Percentiles rank a stretch among this genome's conserved stretches.
Conservation (phyloP, 2,113 vertebrate species). For the Vanacampus margaritifer region DNA sequence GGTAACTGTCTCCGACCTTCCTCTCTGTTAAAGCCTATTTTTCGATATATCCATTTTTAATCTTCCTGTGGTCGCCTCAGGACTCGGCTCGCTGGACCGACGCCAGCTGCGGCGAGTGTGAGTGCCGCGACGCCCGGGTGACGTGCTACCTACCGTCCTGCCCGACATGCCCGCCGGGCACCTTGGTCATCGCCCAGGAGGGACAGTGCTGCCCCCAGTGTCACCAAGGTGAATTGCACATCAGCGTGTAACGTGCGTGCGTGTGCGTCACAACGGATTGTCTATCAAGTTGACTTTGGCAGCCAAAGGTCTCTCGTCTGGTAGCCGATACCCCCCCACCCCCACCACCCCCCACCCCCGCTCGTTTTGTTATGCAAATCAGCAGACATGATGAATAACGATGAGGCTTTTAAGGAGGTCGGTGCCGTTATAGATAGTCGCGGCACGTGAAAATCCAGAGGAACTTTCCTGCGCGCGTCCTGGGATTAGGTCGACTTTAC, state of each 20-base stretch:
- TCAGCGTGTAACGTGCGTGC: not conserved
- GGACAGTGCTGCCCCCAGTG: slow-evolving; percentile 83
- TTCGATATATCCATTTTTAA: not conserved
- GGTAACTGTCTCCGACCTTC: not conserved
- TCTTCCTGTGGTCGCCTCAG: slow-evolving; percentile 51
- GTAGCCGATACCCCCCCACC: no score
- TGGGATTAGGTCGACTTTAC: slow-evolving; percentile 3
- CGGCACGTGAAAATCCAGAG: not conserved
- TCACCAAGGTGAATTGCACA: slow-evolving; percentile 70
- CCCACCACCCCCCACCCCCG: no score
- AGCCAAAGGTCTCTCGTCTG: not conserved
- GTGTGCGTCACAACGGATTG: not conserved
- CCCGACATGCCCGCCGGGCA: slow-evolving; percentile 76
- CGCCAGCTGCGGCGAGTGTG: slow-evolving; percentile 76
- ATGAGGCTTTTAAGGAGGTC: not conserved
- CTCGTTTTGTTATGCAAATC: slow-evolving; percentile 1
- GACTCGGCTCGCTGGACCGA: slow-evolving; percentile 74
- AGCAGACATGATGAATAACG: not conserved
- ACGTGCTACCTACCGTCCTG: slow-evolving; percentile 84
- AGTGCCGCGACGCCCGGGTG: slow-evolving; percentile 73
- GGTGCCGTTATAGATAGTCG: not conserved
- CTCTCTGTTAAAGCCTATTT: not conserved
- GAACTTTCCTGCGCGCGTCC: not conserved
- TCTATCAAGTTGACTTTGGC: not conserved
- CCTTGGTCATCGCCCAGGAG: slow-evolving; percentile 50